Base-by-base conservation (phyloP, 2,888 invertebrate species). In the Nomada hirtipes region DNA sequence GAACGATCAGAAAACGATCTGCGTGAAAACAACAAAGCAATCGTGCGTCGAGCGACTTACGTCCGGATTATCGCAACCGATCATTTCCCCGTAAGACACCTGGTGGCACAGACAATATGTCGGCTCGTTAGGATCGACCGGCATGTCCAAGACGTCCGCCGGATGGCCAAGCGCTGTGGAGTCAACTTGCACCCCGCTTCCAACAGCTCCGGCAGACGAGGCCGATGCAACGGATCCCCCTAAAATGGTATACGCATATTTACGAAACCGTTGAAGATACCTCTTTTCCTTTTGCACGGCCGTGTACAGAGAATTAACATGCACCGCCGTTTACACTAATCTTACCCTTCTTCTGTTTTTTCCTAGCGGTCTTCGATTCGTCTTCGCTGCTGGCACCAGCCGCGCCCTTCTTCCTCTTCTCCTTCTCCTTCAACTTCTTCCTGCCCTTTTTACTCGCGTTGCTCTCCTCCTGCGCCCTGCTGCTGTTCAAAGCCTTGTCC, bases 31-130 rank as follows among this genome's bases (percentile, higher is more conserved):
- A 36, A 53, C 20, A 3, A 9, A 63, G 9, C 13, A 20, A 36
- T 36, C 36, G 36, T 36, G 36, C 36, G 4, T 36, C 7, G 26
- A 61, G 47, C 42, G 29, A 94, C 95, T 95, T 94, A 96, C 97
- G 95, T 97, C 97, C 68, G 96, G 96, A 94, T 98, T 98, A 94
- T 99, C 98, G 95, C 98, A 99, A 85, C 98, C 98, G 92, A 99
- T 98, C 98, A 99, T 99, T 95, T 98, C 98, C 75, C 98, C 98
- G 90, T 98, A 98, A 4, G 98, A 98, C 68, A 98, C 97, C 96
- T 99, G 99, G 94, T 99, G 98, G 92, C 99, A 99, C 55, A 99
- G 95, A 93, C 99, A 99, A 93, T 99, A 99, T 0, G 99, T 99
- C 0, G 99, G 99, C 93, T 99, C 99, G 92, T 99, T 99, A 0